Evolutionary conservation across 2,797 vertebrate genomes (phyloP).

Genomic region (Gallinago stenura): DNA sequence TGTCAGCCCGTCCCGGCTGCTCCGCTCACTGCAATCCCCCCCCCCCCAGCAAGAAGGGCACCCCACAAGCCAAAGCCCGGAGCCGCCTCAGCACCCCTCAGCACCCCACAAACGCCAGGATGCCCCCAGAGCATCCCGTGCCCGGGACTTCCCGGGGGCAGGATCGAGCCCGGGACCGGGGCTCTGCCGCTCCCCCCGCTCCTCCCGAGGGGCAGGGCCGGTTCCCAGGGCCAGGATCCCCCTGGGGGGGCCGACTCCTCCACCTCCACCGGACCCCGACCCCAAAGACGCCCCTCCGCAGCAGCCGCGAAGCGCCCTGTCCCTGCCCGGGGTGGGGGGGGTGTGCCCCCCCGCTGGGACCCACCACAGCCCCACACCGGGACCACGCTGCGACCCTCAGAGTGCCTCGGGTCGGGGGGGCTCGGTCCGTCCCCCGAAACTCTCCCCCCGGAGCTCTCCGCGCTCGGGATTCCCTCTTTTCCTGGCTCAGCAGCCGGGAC

Average conservation of each 20-base stretch:
- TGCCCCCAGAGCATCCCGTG: fast-evolving
- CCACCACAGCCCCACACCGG: neutral
- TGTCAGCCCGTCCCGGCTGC: neutral
- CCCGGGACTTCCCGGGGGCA: neutral
- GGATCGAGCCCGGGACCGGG: too few relatives aligned
- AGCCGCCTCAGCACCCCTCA: neutral
- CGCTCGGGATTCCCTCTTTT: neutral
- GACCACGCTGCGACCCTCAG: too few relatives aligned
- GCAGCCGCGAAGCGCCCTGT: neutral
- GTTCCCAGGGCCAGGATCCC: neutral
- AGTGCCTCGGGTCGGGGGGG: neutral
- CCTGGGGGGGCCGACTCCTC: neutral
- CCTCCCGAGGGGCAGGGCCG: neutral
- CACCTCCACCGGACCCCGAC: fast-evolving
- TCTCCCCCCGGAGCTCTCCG: neutral
- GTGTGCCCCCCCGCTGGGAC: too few relatives aligned
- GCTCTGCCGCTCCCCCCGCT: neutral
- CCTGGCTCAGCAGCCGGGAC: neutral
- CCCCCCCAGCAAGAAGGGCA: neutral
- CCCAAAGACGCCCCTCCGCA: fast-evolving
- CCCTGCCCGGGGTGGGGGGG: neutral
- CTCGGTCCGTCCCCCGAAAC: neutral
- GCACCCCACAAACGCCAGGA: neutral
- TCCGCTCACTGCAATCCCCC: neutral
- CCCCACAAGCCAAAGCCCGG: neutral